Conservation (phyloP, 2,888 invertebrate species). For the Zaprionus lineosus region DNA sequence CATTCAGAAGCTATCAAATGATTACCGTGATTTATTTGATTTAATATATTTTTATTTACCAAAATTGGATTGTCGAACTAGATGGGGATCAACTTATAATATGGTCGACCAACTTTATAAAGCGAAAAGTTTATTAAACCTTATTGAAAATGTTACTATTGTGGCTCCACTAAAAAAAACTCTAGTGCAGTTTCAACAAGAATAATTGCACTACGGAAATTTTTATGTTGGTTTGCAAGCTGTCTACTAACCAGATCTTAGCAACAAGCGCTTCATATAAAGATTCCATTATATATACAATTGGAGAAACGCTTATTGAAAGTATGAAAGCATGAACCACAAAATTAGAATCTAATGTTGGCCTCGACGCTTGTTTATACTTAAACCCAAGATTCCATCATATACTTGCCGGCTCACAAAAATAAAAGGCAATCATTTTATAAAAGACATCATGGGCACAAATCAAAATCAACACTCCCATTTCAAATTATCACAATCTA, state of each 20-base stretch:
- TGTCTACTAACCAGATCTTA: conserved; percentile 6
- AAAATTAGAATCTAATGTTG: conserved; percentile 7
- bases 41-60: conserved; percentile 7
- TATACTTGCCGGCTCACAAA: conserved; percentile 12
- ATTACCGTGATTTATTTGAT: conserved; percentile 6
- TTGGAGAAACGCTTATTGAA: conserved; percentile 2
- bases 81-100: conserved; percentile 19
- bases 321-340: conserved; percentile 4
- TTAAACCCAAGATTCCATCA: conserved; percentile 15
- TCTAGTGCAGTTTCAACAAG: conserved; percentile 1
- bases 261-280: conserved; percentile 1
- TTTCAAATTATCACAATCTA: too few species aligned
- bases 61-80: conserved; percentile 18
- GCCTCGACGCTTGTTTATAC: conserved; percentile 7
- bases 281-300: conserved; percentile 6
- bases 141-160: conserved; percentile 4
- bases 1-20: too few species aligned
- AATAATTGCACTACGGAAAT: conserved; percentile 14
- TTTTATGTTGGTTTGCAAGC: conserved; percentile 15
- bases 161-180: background rate
- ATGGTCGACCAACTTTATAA: conserved; percentile 17
- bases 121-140: background rate
- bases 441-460: conserved; percentile 13
- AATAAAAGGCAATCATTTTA: conserved; percentile 9
- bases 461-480: conserved; percentile 1